phyloP scores from a whole-genome alignment of 1,140 invertebrate species.

The Euglossa dilemma region DNA sequence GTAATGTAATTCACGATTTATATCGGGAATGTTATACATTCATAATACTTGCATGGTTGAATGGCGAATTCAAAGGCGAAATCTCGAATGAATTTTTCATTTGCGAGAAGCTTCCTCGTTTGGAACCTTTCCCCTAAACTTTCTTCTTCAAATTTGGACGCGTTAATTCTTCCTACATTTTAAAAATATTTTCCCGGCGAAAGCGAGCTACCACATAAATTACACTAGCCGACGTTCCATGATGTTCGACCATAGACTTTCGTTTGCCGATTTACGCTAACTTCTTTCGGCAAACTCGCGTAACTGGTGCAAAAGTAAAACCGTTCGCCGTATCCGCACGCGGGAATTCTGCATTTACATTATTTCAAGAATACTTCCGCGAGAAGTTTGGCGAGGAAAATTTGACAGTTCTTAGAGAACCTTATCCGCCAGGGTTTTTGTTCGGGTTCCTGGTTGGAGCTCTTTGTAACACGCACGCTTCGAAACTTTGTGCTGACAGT shows the following conservation, averaged over 20 bases:
- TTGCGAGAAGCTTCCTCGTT: no score
- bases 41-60: no score
- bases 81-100: no score
- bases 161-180: no score
- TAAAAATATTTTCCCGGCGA: no score
- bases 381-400: not conserved
- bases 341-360: conserved; percentile 20
- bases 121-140: no score
- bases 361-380: conserved; percentile 23
- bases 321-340: not conserved
- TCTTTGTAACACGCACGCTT: conserved; percentile 36
- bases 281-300: no score
- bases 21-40: no score
- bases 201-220: not conserved
- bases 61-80: no score
- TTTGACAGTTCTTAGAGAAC: conserved; percentile 19
- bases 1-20: no score
- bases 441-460: not conserved
- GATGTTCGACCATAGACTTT: not conserved
- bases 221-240: not conserved
- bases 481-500: conserved; percentile 45
- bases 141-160: no score
- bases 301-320: conserved; percentile 32
- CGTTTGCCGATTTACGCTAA: not conserved
- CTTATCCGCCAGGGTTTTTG: conserved; percentile 3